Evolutionary conservation across 1,140 invertebrate species (phyloP).

Genomic region (Piezodorus guildinii): DNA sequence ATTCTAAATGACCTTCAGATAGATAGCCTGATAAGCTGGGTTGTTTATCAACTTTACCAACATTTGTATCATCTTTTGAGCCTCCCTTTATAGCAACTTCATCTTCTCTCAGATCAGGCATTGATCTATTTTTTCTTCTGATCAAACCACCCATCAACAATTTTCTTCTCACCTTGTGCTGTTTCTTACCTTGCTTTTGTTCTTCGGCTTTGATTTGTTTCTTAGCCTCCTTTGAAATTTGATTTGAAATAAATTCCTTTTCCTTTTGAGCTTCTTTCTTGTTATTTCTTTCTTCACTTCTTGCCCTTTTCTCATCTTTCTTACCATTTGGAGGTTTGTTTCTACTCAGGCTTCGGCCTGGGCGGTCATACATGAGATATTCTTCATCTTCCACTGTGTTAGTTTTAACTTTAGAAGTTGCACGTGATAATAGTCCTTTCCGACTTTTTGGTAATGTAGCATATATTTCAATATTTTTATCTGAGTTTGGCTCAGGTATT

Average conservation of each 20-base stretch:
- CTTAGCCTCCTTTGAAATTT: conserved; percentile 30
- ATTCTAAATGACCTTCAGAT: conserved; percentile 76
- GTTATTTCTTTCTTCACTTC: conserved; percentile 71
- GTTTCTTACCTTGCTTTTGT: conserved; percentile 69
- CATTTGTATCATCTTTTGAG: conserved; percentile 52
- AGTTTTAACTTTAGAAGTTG: conserved; percentile 35
- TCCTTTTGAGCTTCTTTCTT: conserved; percentile 31
- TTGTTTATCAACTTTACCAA: conserved; percentile 48
- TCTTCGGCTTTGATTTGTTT: conserved; percentile 51
- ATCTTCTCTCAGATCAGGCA: conserved; percentile 73
- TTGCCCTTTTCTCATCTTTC: conserved; percentile 61
- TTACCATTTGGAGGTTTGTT: conserved; percentile 55
- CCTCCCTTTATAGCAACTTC: conserved; percentile 33
- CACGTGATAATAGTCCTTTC: conserved; percentile 41
- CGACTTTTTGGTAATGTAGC: conserved; percentile 77
- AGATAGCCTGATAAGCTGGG: conserved; percentile 63
- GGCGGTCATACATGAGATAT: conserved; percentile 48
- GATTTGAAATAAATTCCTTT: conserved; percentile 30
- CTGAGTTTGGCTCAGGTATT: conserved; percentile 28
- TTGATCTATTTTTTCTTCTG: conserved; percentile 74
- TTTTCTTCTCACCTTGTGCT: conserved; percentile 80
- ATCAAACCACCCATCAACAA: conserved; percentile 80
- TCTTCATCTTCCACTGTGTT: conserved; percentile 58
- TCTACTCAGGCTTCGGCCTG: conserved; percentile 48
- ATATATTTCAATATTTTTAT: conserved; percentile 76